Evolutionary conservation across 2,888 invertebrate species (phyloP), one percentile per base, ranked within the genome.

Genomic region (Athalia rosae): DNA sequence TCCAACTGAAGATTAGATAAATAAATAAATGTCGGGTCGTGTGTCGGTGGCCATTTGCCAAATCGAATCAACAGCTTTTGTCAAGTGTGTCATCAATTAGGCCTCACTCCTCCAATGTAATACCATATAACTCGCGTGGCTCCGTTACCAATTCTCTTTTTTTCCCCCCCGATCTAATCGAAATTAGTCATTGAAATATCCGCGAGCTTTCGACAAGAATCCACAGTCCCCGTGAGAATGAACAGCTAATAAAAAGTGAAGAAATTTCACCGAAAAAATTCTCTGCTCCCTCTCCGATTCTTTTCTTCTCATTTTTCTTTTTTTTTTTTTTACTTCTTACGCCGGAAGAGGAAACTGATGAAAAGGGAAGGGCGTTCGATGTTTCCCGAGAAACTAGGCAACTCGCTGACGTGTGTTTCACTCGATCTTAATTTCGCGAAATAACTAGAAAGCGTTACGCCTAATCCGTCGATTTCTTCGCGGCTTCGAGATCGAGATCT

Each of bases 11-110:
- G 43, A n/a, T n/a, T n/a, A n/a, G n/a, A 43, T 3, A 63, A 43
- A n/a, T 28, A 28, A 28, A 28, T 28, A 28, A 28, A 28, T 28
- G 28, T 28, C 28, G 28, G 28, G 11, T 63, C 9, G 9, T 9
- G 56, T 56, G n/a, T 13, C 8, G 4, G 56, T 43, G 56, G 58
- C 64, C 5, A 6, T 7, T 13, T 13, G 45, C 56, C 69, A 58
- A 69, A 69, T 69, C 56, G 58, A 58, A 69, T 66, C 11, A 50
- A 66, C n/a, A 69, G 56, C 45, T 9, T 67, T 67, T 11, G 67
- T 67, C 53, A 9, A 67, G 67, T 67, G 56, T 28, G 58, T 69
- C 69, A 58, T 69, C 69, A n/a, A 69, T 58, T 4, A 7, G 56
- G 56, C 45, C 13, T 50, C 11, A 63, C 13, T 48, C 50, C 3